phyloP scores from a whole-genome alignment of 2,888 invertebrate species.

The Chaetoderma sp. region DNA sequence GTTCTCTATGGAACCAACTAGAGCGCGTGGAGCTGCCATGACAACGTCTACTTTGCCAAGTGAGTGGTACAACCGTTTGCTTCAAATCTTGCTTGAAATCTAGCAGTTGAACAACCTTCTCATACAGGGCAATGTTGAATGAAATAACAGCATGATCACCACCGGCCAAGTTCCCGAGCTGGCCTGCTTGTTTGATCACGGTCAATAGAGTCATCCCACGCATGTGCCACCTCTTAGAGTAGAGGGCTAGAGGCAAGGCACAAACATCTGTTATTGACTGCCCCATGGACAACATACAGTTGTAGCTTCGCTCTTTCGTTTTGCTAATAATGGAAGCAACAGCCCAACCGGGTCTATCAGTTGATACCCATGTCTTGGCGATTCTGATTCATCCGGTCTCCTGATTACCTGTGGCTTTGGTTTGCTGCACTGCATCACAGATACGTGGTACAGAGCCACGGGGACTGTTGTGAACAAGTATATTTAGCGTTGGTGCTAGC shows the following conservation, averaged over 20 bases:
- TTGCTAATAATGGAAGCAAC: conserved; percentile 8
- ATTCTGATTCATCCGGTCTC: conserved; percentile 6
- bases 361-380: too few relatives aligned
- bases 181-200: neutral
- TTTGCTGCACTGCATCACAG: conserved; percentile 14
- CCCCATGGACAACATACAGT: conserved; percentile 22
- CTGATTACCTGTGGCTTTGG: conserved; percentile 19
- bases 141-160: conserved; percentile 24
- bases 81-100: conserved; percentile 18
- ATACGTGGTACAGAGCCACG: conserved; percentile 21
- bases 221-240: conserved; percentile 9
- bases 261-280: neutral
- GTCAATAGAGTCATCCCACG: neutral
- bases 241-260: conserved; percentile 18
- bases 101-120: conserved; percentile 28
- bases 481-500: conserved; percentile 6
- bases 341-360: too few relatives aligned
- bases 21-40: too few relatives aligned
- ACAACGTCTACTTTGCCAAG: too few relatives aligned
- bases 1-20: conserved; percentile 10
- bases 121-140: conserved; percentile 23
- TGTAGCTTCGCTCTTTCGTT: conserved; percentile 19
- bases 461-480: conserved; percentile 16
- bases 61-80: conserved; percentile 16
- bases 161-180: neutral